Conservation (phyloP, 2,888 invertebrate species). For the Strigamia transsilvanica region DNA sequence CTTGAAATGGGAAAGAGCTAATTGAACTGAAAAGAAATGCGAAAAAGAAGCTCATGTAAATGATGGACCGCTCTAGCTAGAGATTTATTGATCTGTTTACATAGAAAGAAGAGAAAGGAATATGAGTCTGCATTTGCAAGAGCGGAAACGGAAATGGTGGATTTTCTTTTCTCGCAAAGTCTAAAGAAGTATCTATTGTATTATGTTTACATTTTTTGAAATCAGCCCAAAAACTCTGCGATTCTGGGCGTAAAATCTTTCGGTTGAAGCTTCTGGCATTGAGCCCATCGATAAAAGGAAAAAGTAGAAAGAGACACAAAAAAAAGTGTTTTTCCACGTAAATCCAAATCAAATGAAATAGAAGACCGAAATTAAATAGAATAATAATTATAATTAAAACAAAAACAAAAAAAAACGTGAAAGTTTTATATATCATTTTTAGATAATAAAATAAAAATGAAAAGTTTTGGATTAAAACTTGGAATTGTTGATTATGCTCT, state of each 20-base stretch:
- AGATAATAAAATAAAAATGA: too few species aligned
- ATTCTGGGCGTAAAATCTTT: neutral
- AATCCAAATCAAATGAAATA: conserved; percentile 20
- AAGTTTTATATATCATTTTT: neutral
- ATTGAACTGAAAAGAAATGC: conserved; percentile 1
- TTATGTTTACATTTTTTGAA: conserved; percentile 38
- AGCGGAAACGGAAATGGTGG: conserved; percentile 35
- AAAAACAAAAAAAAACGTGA: neutral
- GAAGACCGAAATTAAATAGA: too few species aligned
- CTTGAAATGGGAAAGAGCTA: neutral
- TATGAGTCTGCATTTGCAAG: conserved; percentile 15
- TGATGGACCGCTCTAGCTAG: neutral
- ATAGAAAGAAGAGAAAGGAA: conserved; percentile 4
- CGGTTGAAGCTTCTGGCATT: neutral
- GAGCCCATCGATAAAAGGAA: conserved; percentile 36
- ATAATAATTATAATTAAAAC: too few species aligned
- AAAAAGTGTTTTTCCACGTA: conserved; percentile 7
- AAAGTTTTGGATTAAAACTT: neutral
- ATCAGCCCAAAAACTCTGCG: neutral
- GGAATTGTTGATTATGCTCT: neutral
- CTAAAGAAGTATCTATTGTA: neutral
- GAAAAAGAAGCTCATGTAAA: neutral
- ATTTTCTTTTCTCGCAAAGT: conserved; percentile 28
- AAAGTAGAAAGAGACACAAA: neutral
- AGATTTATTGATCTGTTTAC: conserved; percentile 33